Conservation (phyloP, 2,888 invertebrate genomes). For the Leistus spinibarbis region DNA sequence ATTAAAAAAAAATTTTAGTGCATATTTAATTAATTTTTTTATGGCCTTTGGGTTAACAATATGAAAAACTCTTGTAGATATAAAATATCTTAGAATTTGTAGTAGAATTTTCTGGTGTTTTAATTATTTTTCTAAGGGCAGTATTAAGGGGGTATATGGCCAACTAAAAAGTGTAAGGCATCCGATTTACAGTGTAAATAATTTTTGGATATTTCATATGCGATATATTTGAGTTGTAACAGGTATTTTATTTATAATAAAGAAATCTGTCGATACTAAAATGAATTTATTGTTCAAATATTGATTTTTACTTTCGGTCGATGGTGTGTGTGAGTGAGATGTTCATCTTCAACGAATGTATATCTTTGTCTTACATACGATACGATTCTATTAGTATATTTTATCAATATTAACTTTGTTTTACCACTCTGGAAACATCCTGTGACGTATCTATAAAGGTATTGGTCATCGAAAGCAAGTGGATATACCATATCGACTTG, state of each 20-base stretch:
- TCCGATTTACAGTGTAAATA: too few relatives aligned
- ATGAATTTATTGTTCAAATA: conserved; percentile 24
- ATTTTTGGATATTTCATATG: too few relatives aligned
- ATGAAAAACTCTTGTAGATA: too few relatives aligned
- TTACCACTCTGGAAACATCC: conserved; percentile 25
- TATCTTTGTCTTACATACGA: background rate
- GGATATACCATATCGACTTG: background rate
- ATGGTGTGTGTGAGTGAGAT: background rate
- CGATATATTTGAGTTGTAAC: background rate
- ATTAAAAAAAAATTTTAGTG: too few relatives aligned
- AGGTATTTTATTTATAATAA: background rate
- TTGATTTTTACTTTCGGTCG: conserved; percentile 19
- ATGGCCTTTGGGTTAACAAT: too few relatives aligned
- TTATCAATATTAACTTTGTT: conserved; percentile 31
- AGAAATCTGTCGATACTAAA: background rate
- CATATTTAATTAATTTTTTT: too few relatives aligned
- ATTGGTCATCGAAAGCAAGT: background rate
- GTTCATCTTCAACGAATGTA: conserved; percentile 4
- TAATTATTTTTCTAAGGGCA: too few relatives aligned
- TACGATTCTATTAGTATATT: conserved; percentile 17
- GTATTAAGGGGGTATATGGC: too few relatives aligned
- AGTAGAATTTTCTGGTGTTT: too few relatives aligned
- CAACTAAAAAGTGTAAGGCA: too few relatives aligned
- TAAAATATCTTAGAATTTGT: too few relatives aligned
- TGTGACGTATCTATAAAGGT: conserved; percentile 25